Evolutionary conservation across 2,113 vertebrate genomes (phyloP).

Genomic region (Chlorocebus sabaeus): DNA sequence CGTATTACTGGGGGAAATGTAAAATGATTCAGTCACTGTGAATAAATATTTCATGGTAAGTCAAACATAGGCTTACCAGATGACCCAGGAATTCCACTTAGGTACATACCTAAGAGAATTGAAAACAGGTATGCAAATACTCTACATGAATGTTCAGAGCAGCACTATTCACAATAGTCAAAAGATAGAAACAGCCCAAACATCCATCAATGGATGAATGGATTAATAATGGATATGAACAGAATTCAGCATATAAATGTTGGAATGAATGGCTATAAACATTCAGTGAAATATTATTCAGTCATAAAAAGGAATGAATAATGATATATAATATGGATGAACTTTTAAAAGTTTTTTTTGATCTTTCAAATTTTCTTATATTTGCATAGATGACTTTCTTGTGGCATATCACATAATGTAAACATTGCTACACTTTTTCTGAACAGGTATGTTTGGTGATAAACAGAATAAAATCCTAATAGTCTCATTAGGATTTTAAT

Average conservation of each 20-base stretch:
- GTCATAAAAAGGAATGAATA: background rate
- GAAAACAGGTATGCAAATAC: background rate
- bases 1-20: background rate
- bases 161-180: background rate
- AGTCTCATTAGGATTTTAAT: background rate
- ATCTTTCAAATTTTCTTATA: background rate
- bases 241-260: background rate
- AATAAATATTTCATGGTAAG: background rate
- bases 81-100: background rate
- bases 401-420: background rate
- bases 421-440: background rate
- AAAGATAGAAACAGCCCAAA: background rate
- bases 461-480: background rate
- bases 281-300: background rate
- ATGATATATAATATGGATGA: background rate
- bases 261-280: background rate
- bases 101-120: background rate
- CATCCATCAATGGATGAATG: background rate
- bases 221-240: background rate
- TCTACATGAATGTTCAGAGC: background rate
- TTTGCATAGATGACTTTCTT: background rate
- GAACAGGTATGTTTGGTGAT: background rate
- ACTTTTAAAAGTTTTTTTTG: background rate
- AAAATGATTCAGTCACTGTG: background rate
- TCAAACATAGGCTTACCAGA: background rate